A percentile compares a stretch with the other conserved stretches of the same genome.
phyloP scores from a whole-genome alignment of 2,888 invertebrate genomes.

The Agriopis marginaria region DNA sequence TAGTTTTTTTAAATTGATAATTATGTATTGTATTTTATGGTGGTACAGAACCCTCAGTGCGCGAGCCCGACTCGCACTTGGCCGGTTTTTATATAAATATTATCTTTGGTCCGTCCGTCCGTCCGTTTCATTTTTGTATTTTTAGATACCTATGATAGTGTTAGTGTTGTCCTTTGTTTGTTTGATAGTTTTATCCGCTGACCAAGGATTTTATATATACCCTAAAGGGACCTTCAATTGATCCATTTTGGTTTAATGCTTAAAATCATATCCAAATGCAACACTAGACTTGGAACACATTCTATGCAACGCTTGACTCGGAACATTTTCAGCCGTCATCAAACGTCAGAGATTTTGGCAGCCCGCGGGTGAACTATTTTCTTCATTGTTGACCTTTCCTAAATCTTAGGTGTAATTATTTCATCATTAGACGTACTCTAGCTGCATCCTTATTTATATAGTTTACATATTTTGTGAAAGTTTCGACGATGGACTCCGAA shows the following conservation, averaged over 20 bases:
- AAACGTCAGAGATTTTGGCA: constrained; percentile 86
- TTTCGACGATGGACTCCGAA: constrained; percentile 94
- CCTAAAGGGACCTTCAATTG: too few relatives aligned
- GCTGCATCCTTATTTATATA: constrained; percentile 74
- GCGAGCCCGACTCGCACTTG: too few relatives aligned
- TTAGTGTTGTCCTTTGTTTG: too few relatives aligned
- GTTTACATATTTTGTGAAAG: constrained; percentile 75
- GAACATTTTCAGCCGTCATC: constrained; percentile 22
- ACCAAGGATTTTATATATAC: too few relatives aligned
- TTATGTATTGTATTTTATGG: too few relatives aligned
- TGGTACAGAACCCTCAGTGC: too few relatives aligned
- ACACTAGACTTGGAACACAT: background rate
- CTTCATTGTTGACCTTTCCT: constrained; percentile 87
- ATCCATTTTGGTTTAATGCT: background rate
- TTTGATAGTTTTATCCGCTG: too few relatives aligned
- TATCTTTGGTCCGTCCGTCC: too few relatives aligned
- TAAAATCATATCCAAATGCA: background rate
- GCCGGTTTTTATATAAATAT: too few relatives aligned
- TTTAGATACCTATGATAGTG: too few relatives aligned
- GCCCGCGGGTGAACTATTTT: constrained; percentile 87
- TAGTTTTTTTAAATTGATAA: too few relatives aligned
- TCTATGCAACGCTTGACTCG: background rate
- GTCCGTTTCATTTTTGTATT: too few relatives aligned
- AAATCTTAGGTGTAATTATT: constrained; percentile 87
- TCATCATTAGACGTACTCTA: constrained; percentile 81